Conservation (phyloP, 2,888 invertebrate species). For the Pseudococcus jackbeardsleyi region DNA sequence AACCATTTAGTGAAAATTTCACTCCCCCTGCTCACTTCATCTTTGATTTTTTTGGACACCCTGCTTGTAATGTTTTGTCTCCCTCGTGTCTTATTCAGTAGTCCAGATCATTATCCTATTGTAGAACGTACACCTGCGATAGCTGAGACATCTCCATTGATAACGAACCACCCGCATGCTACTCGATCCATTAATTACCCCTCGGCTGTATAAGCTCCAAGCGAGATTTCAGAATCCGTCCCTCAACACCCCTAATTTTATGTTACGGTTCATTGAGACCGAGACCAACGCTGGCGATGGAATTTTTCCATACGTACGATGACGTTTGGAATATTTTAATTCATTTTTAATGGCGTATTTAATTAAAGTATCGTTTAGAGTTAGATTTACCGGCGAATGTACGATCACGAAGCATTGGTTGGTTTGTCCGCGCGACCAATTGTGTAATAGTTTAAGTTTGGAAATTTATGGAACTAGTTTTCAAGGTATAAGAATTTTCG, state of each 20-base stretch:
- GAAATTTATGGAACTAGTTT: constrained; percentile 52
- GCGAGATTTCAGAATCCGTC: too few relatives aligned
- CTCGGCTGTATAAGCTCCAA: background rate
- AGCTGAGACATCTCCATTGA: background rate
- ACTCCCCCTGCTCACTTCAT: too few relatives aligned
- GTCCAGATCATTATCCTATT: background rate
- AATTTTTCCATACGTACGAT: background rate
- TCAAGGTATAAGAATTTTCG: background rate
- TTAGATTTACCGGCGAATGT: background rate
- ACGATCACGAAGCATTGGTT: background rate
- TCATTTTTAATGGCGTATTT: constrained; percentile 52
- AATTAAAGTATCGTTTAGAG: constrained; percentile 25
- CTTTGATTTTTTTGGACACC: background rate
- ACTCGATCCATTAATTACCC: constrained; percentile 19
- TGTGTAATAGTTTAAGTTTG: constrained; percentile 23
- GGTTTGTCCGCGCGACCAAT: background rate
- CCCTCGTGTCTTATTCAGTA: background rate
- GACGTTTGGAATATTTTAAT: constrained; percentile 34
- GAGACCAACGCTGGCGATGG: background rate
- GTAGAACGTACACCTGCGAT: background rate
- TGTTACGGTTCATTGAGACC: background rate
- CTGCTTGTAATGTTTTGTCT: background rate
- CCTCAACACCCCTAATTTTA: background rate
- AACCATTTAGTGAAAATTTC: too few relatives aligned
- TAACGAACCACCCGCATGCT: background rate